Evolutionary conservation across 2,797 vertebrate species (phyloP), one percentile per base, ranked within the genome.

Genomic region (Peromyscus aztecus): DNA sequence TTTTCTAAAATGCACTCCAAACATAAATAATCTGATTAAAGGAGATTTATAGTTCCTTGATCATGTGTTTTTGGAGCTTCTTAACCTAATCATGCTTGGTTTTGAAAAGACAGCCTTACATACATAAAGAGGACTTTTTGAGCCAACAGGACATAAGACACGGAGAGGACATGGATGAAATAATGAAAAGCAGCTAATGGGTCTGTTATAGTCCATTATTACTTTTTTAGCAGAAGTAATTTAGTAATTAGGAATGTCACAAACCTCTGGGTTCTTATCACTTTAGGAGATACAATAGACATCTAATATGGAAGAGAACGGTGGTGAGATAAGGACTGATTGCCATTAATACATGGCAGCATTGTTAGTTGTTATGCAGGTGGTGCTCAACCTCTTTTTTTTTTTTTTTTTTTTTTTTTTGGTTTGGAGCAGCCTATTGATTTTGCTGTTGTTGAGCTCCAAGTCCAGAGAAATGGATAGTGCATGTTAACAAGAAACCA

Each of bases 401-500:
- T 78, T 40, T 61, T 92, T 85, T 75, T 78, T 94, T 91, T 21
- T 49, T 49, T 27, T 40, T 29, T 63, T 97, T 81, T 37, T 65
- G 95, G 92, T 96, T 94, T 21, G n/a, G 57, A 98, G 21, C 5
- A 80, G 59, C 16, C 90, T 94, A 89, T 97, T 80, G 96, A 97
- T 97, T 94, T 98, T 98, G 95, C 90, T 97, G 19, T 43, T 96
- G 95, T 97, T 92, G 91, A 89, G 24, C 71, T 57, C 31, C 37
- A 90, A 82, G 94, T 61, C 93, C 81, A 89, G 88, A 91, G 88
- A 93, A 85, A 97, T 95, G 97, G 82, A 75, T 78, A 91, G 77
- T 90, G 78, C 78, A 71, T 95, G 59, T 97, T 98, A 98, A 98
- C 98, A 98, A 89, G 90, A 97, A 98, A 43, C 34, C 78, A 81